Evolutionary conservation across 1,140 invertebrate species (phyloP), one percentile per base, ranked within the genome.

Genomic region (Oppia nitens): DNA sequence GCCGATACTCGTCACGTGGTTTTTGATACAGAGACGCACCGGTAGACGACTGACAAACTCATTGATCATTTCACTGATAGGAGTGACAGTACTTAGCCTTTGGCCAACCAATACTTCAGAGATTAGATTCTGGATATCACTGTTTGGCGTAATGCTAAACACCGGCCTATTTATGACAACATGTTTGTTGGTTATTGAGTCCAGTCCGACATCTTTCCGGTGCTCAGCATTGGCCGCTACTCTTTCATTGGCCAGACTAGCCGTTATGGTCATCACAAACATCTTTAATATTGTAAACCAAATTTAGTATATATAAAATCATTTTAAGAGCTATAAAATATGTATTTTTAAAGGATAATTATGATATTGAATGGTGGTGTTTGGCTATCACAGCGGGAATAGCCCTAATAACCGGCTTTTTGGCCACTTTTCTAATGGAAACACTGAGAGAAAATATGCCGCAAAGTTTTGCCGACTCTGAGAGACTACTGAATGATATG

Each of bases 11-110:
- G 20, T 57, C 12, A 49, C 56, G 26, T 57, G 56, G 56, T 57
- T 48, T 27, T 21, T 57, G 17, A 52, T 57, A 26, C n/a, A 57
- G 20, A 40, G 48, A 57, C 6, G 56, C 14, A 49, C 50, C 14
- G 56, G 56, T 26, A 45, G 56, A n/a, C 56, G 56, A 17, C 50
- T 45, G 56, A 48, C 56, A 9, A 57, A 57, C 23, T 48, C 45
- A 32, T 20, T 52, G 6, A 49, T 57, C 14, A n/a, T 57, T 12
- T 25, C 17, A 21, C 6, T 57, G 20, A 57, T 48, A 25, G 17
- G 26, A 1, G 21, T 47, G 17, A 27, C 48, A 48, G 20, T 57
- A n/a, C 20, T 57, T 11, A 17, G 32, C 6, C 17, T 40, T 9
- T 9, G 6, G 6, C 32, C 32, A 40, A 40, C 6, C 6, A 9